Conservation (phyloP, 1,140 invertebrate species). For the Heliothis subflexa region DNA sequence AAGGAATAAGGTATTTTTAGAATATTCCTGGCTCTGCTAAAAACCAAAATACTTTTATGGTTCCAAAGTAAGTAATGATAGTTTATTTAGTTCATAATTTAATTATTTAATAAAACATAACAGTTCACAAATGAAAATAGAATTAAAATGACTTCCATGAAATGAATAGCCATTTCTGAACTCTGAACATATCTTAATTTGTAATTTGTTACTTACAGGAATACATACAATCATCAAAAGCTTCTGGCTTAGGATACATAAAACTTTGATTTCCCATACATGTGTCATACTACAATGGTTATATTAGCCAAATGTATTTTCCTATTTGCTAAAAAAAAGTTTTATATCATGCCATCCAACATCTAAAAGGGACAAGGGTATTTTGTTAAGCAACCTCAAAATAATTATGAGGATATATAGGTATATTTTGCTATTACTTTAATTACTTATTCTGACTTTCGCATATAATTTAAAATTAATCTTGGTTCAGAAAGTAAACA, state of each 20-base stretch:
- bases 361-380: background rate
- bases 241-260: conserved; percentile 24
- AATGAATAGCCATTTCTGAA: background rate
- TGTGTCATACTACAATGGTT: background rate
- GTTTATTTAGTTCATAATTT: too few relatives aligned
- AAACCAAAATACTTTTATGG: too few relatives aligned
- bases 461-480: too few relatives aligned
- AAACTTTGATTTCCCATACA: conserved; percentile 34
- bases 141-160: background rate
- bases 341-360: background rate
- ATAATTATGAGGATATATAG: background rate
- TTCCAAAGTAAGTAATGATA: too few relatives aligned
- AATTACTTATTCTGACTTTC: background rate
- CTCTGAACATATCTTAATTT: background rate
- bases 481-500: too few relatives aligned
- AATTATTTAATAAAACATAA: too few relatives aligned
- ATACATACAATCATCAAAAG: conserved; percentile 22
- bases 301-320: background rate
- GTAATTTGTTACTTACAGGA: conserved; percentile 2
- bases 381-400: conserved; percentile 7
- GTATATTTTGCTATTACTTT: conserved; percentile 10
- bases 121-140: too few relatives aligned
- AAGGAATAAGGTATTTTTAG: too few relatives aligned
- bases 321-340: conserved; percentile 16
- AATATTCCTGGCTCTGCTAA: too few relatives aligned